Evolutionary conservation across 1,140 invertebrate species (phyloP), one percentile per base, ranked within the genome.

Genomic region (Brachionus rotundiformis): DNA sequence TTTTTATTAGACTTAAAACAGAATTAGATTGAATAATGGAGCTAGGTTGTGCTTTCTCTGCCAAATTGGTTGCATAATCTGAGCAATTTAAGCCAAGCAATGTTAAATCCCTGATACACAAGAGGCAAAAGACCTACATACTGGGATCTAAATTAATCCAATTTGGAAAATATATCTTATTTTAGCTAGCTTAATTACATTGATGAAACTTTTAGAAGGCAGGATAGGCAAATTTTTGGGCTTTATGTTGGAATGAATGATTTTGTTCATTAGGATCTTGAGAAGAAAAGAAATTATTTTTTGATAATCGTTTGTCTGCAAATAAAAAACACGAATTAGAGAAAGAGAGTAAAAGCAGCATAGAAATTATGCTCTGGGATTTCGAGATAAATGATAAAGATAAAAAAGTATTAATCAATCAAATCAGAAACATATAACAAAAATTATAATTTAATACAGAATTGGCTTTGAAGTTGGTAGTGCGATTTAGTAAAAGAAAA

Each of bases 401-500:
- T 68, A 68, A 68, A 39, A 68, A 4, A 63, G 13, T 33, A 39
- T 68, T 68, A 68, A 68, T 68, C 63, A 68, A 68, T 68, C 63
- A 68, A 68, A 68, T 33, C 29, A 68, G 29, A 36, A 68, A 68
- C 8, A 68, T 19, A 54, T 23, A 54, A 54, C n/a, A n/a, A 54
- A 54, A 19, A 68, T 68, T 68, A 68, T 68, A 68, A 68, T 68
- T 68, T 68, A 19, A 68, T 68, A 68, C 63, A 68, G 19, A 41
- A 19, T 68, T 68, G 16, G 13, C 13, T 68, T 36, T 13, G 29
- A 68, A 68, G 2, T 68, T 68, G 63, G 63, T 68, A 33, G 27
- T 33, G 63, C 25, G 29, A 19, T 33, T 7, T 31, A 39, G 63
- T 7, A 4, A 13, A 68, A 33, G 33, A 19, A 33, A 33, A 33